Percentiles rank a stretch among this genome's conserved stretches.
Conservation (phyloP, 35 echinoderm and acorn worm genomes). For the Hemicentrotus pulcherrimus region DNA sequence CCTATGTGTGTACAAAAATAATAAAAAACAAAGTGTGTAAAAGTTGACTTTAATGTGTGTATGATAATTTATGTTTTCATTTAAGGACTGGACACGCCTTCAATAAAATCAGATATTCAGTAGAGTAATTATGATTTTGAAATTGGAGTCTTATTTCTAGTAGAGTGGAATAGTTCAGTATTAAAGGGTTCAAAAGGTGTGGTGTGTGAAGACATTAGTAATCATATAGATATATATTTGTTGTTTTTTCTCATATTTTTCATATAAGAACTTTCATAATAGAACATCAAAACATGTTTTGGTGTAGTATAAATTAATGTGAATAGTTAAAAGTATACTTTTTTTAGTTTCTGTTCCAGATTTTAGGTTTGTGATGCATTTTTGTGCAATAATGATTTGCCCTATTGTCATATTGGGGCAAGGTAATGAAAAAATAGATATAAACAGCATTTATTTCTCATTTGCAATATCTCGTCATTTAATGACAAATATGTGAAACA, state of each 20-base stretch:
- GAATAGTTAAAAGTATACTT: too few species aligned
- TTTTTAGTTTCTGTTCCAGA: too few species aligned
- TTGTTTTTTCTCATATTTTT: too few species aligned
- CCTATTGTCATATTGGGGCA: background rate
- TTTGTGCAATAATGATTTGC: too few species aligned
- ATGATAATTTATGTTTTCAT: slow-evolving; percentile 46
- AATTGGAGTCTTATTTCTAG: background rate
- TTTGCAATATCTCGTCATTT: background rate
- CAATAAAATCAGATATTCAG: slow-evolving; percentile 55
- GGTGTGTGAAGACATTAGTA: too few species aligned
- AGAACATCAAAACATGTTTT: too few species aligned
- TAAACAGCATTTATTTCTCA: background rate
- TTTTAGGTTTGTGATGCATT: too few species aligned
- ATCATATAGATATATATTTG: too few species aligned
- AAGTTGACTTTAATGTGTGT: slow-evolving; percentile 28
- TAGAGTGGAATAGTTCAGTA: background rate
- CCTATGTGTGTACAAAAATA: slow-evolving; percentile 13
- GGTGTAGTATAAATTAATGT: too few species aligned
- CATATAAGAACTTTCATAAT: too few species aligned
- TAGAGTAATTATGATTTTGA: slow-evolving; percentile 9
- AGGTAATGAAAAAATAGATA: background rate
- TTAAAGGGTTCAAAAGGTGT: background rate
- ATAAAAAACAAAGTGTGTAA: slow-evolving; percentile 37
- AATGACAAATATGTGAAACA: slow-evolving; percentile 9
- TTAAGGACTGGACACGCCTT: slow-evolving; percentile 49